Conservation (phyloP, 2,113 vertebrate species). For the Romanogobio albipinnatus region DNA sequence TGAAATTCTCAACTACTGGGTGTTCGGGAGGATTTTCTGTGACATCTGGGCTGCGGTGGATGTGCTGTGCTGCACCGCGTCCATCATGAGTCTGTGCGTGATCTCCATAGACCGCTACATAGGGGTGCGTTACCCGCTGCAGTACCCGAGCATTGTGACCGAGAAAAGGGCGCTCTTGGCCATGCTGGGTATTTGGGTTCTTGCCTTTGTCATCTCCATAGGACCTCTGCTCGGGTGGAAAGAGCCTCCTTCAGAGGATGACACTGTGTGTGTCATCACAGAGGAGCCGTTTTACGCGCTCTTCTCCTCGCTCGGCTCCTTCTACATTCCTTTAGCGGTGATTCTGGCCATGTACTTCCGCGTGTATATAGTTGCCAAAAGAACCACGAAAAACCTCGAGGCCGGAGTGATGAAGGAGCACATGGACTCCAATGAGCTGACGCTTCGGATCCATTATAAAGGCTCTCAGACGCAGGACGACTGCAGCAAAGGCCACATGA, state of each 20-base stretch:
- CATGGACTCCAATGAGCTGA: constrained; percentile 92
- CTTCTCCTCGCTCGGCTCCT: constrained; percentile 96
- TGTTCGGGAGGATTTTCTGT: constrained; percentile 92
- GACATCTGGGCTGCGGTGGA: constrained; percentile 98
- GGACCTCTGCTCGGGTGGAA: constrained; percentile 97
- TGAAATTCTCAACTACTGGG: constrained; percentile 92
- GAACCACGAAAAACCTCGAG: constrained; percentile 94
- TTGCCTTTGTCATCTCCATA: constrained; percentile 95
- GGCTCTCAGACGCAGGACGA: constrained; percentile 86
- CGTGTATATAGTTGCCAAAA: constrained; percentile 94
- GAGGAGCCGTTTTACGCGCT: constrained; percentile 96
- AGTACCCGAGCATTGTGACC: constrained; percentile 91
- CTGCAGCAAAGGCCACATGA: constrained; percentile 78
- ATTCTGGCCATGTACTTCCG: constrained; percentile 96
- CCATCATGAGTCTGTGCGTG: constrained; percentile 94
- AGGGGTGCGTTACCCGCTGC: constrained; percentile 92
- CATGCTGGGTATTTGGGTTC: constrained; percentile 89
- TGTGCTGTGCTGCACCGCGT: constrained; percentile 95
- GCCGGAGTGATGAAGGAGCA: constrained; percentile 95
- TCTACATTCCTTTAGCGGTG: constrained; percentile 92
- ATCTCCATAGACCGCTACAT: constrained; percentile 98
- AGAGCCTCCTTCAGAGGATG: constrained; percentile 87
- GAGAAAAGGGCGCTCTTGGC: constrained; percentile 88
- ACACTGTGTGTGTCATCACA: constrained; percentile 87
- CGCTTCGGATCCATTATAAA: constrained; percentile 90